phyloP scores from a whole-genome alignment of 2,113 vertebrate genomes.

The Tapirus terrestris region DNA sequence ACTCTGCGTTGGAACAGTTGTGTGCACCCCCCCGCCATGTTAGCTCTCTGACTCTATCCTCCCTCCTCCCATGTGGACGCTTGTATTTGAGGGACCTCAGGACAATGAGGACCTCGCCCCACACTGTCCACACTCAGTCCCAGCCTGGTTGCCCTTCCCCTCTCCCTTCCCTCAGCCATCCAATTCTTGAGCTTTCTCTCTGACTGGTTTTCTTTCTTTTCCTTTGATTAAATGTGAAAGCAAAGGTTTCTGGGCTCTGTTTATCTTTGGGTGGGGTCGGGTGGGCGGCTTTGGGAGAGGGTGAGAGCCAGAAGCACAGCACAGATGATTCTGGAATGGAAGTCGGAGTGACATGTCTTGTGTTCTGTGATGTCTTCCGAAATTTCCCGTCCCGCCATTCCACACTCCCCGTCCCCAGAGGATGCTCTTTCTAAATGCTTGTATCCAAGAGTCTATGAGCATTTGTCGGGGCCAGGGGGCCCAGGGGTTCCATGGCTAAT shows the following conservation, averaged over 20 bases:
- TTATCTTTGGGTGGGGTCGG: not conserved
- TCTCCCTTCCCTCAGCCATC: not conserved
- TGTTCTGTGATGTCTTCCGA: not conserved
- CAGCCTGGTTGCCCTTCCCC: not conserved
- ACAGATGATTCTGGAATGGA: not conserved
- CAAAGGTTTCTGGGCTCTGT: constrained; percentile 19
- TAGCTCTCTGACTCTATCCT: not conserved
- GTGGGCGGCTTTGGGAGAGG: not conserved
- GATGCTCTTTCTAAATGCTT: not conserved
- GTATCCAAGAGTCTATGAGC: not conserved
- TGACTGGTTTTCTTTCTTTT: constrained; percentile 59
- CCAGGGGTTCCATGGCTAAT: not conserved
- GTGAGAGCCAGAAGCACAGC: not conserved
- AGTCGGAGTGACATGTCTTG: too few species aligned
- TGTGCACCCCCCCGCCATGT: not conserved
- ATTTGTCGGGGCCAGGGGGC: rapidly evolving
- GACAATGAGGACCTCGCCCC: not conserved
- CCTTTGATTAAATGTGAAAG: constrained; percentile 75
- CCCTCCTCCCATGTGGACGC: not conserved
- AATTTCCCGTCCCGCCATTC: not conserved
- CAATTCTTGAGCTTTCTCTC: not conserved
- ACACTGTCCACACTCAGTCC: not conserved
- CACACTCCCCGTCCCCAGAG: not conserved
- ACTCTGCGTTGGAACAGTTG: not conserved
- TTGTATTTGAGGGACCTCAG: not conserved